Base-by-base conservation (phyloP, 1,140 invertebrate species). In the Amphibalanus amphitrite region DNA sequence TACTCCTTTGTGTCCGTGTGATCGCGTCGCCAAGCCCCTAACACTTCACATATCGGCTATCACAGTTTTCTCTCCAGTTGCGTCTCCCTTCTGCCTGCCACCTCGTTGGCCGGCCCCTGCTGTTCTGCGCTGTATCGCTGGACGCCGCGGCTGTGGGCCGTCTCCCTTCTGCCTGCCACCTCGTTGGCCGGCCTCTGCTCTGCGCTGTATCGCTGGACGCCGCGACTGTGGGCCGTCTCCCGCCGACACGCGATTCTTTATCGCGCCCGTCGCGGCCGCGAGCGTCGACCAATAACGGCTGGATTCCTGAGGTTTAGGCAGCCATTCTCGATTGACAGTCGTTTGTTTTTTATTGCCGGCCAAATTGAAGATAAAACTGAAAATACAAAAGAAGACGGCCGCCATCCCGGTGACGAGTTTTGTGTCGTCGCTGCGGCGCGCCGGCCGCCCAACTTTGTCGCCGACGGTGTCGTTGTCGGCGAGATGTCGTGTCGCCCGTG, bases 271-370 rank as follows among this genome's bases (percentile, higher is more conserved):
- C 47, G 47, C 17, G 33, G 33, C 47, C 47, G 13, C 47, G 47
- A 59, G 47, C 47, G 10, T 13, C 47, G 10, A 59, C 47, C 47
- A 59, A 59, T 59, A 59, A 59, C 47, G 20, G 47, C 47, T 23
- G 23, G 47, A 59, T 59, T 59, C 47, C 47, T 59, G 47, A 23
- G 47, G 47, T 59, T 59, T 59, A 59, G 47, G 47, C 47, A 59
- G 47, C 47, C 47, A 59, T 59, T 59, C 47, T 59, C 47, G 47
- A 59, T 59, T 59, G 47, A 59, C 47, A 59, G 47, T 59, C 47
- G 47, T 59, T 59, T 59, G 47, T 59, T 59, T 59, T 59, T 59
- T 59, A 59, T 59, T 59, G 47, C 47, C 47, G 47, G 13, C 47
- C 47, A 23, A 59, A 59, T 59, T 59, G 47, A 59, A 59, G 47